These are phyloP conservation scores for Tetraneura akinire DNA, from an alignment of 1,140 invertebrate species.

Conservation along the genomic window DNA sequence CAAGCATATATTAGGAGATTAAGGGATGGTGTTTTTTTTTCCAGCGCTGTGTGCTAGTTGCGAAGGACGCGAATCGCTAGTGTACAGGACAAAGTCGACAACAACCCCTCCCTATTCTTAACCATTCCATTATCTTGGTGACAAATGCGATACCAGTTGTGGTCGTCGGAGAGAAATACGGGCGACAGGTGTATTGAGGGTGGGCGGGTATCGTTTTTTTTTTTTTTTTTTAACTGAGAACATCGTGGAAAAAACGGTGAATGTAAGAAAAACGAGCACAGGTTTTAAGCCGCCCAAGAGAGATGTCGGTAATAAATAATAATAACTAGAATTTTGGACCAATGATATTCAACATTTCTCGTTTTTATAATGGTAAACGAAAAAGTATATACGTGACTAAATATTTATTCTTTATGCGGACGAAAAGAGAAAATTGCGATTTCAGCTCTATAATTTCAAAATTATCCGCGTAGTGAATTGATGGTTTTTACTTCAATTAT, in stretches of 20 bases:
- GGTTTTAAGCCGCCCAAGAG: constrained; percentile 19
- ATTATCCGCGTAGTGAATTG: too few relatives aligned
- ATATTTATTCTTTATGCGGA: background rate
- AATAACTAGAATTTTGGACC: constrained; percentile 28
- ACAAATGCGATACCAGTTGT: constrained; percentile 25
- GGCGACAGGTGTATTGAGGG: background rate
- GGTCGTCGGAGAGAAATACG: background rate
- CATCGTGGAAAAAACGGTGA: background rate
- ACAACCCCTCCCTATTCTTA: background rate
- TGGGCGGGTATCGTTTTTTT: background rate
- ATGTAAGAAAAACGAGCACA: constrained; percentile 28
- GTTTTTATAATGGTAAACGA: background rate
- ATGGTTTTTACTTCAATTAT: too few relatives aligned
- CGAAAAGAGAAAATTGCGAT: background rate
- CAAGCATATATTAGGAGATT: constrained; percentile 22
- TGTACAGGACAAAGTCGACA: background rate
- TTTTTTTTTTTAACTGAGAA: too few relatives aligned
- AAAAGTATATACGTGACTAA: background rate
- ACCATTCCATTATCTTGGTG: background rate
- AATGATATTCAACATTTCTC: constrained; percentile 23
- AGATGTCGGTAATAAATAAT: constrained; percentile 31
- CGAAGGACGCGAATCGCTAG: background rate
- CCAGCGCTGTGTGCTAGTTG: background rate
- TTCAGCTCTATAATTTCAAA: too few relatives aligned
- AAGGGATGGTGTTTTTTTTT: background rate